Evolutionary conservation across 1,140 invertebrate species (phyloP).

Genomic region (Teleopsis dalmanni): DNA sequence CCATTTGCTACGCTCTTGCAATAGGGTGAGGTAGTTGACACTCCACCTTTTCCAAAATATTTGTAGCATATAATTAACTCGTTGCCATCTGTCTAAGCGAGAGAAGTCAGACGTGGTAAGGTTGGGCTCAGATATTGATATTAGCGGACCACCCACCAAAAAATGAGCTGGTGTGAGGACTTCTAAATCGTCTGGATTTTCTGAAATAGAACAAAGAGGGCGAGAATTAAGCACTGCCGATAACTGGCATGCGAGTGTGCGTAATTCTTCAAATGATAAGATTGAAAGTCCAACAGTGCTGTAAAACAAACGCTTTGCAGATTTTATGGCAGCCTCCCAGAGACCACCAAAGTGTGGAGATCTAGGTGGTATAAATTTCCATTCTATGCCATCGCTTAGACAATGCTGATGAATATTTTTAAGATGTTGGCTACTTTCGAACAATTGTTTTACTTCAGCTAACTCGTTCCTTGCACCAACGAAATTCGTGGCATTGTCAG

Average conservation of each 20-base stretch:
- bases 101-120: slow-evolving; percentile 2
- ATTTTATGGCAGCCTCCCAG: slow-evolving; percentile 13
- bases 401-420: background rate
- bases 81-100: slow-evolving; percentile 7
- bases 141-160: slow-evolving; percentile 19
- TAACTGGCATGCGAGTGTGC: slow-evolving; percentile 17
- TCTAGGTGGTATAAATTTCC: slow-evolving; percentile 8
- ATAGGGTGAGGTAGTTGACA: background rate
- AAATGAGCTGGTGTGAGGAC: slow-evolving; percentile 3
- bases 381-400: slow-evolving; percentile 18
- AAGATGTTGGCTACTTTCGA: background rate
- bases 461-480: slow-evolving; percentile 25
- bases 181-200: slow-evolving; percentile 6
- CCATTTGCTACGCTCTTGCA: slow-evolving; percentile 9
- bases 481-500: slow-evolving; percentile 39
- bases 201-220: slow-evolving; percentile 4
- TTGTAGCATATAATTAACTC: slow-evolving; percentile 4
- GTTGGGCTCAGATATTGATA: slow-evolving; percentile 21
- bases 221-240: slow-evolving; percentile 5
- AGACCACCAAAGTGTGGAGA: slow-evolving; percentile 7
- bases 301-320: slow-evolving; percentile 8
- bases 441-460: slow-evolving; percentile 5
- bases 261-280: slow-evolving; percentile 7
- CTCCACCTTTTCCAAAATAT: slow-evolving; percentile 11
- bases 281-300: background rate